phyloP scores from a whole-genome alignment of 2,888 invertebrate genomes.

The Spilosoma lubricipeda region DNA sequence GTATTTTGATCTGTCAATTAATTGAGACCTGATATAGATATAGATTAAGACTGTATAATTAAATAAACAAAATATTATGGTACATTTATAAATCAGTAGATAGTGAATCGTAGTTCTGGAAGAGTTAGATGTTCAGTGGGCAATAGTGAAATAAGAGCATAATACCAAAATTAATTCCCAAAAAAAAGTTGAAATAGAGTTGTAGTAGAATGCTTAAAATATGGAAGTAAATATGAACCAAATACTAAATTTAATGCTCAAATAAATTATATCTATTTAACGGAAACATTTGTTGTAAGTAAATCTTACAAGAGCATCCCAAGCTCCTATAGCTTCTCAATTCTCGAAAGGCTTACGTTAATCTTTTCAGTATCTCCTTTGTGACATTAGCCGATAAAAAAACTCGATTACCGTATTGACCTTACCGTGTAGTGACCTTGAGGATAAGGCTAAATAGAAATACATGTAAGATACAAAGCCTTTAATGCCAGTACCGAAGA shows the following conservation, averaged over 20 bases:
- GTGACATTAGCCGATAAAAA: slow-evolving; percentile 9
- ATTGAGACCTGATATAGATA: no score
- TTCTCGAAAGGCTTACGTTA: slow-evolving; percentile 2
- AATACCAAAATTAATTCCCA: no score
- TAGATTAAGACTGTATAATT: no score
- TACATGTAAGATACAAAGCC: not conserved
- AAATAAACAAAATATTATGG: no score
- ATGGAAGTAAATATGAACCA: no score
- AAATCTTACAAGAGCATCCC: not conserved
- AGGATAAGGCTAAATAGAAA: not conserved
- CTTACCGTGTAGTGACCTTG: slow-evolving; percentile 1
- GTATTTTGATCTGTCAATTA: not conserved
- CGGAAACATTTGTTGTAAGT: not conserved
- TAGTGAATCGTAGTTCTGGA: no score
- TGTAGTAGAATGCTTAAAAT: not conserved
- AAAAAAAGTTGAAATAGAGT: not conserved
- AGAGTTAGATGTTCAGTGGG: not conserved
- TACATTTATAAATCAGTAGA: not conserved
- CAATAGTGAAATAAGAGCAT: not conserved
- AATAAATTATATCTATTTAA: not conserved
- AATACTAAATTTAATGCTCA: not conserved
- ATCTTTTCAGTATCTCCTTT: not conserved
- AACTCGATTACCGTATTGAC: slow-evolving; percentile 8
- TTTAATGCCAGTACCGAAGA: slow-evolving; percentile 9
- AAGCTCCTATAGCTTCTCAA: not conserved